These are phyloP conservation scores for Dicaeum eximium DNA, from an alignment of 2,113 vertebrate genomes.

Conservation along the genomic window DNA sequence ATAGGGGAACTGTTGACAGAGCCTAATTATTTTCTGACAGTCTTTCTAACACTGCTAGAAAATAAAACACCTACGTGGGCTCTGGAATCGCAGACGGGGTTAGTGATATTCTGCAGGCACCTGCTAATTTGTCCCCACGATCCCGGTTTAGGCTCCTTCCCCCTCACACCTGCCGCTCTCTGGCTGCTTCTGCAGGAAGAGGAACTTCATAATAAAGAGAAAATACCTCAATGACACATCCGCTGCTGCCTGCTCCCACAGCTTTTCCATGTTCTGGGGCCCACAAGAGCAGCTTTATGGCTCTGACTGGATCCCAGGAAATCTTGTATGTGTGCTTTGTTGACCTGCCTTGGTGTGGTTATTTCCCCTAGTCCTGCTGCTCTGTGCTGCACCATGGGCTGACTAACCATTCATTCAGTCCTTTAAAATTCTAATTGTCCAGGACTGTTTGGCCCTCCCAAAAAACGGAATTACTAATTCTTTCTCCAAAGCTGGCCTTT, in stretches of 20 bases:
- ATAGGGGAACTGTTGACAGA: constrained; percentile 50
- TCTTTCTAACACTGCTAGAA: constrained; percentile 37
- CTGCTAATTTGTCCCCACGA: constrained; percentile 24
- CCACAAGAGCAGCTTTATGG: not conserved
- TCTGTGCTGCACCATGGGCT: not conserved
- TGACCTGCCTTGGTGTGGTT: not conserved
- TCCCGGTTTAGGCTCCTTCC: constrained; percentile 38
- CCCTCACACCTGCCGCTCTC: constrained; percentile 44
- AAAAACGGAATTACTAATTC: not conserved
- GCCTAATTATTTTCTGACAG: constrained; percentile 59
- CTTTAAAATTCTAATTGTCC: not conserved
- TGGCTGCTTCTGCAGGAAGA: constrained; percentile 6
- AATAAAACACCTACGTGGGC: constrained; percentile 38
- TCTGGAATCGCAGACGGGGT: not conserved
- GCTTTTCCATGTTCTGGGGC: not conserved
- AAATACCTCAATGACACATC: not conserved
- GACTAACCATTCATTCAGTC: not conserved
- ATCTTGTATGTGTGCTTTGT: not conserved
- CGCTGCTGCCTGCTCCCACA: not conserved
- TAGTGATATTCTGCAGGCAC: not conserved
- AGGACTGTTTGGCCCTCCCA: not conserved
- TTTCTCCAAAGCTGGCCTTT: not conserved
- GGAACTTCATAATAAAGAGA: not conserved
- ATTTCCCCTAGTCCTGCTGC: not conserved
- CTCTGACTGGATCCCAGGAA: not conserved